Evolutionary conservation across 2,113 vertebrate genomes (phyloP).

Genomic region (Podocnemis expansa): DNA sequence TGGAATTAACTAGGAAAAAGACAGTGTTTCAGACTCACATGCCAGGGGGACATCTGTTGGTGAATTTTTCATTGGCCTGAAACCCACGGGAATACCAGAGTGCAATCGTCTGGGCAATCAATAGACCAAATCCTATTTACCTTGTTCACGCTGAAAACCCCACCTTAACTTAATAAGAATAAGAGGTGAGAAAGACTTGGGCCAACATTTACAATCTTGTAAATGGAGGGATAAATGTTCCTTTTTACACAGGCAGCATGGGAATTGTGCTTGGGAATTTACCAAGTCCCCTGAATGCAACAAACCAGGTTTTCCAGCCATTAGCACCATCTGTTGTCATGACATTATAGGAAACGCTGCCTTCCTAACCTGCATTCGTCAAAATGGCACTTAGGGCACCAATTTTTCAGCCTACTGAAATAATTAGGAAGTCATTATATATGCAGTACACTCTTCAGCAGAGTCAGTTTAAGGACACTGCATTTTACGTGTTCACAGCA

Average conservation of each 20-base stretch:
- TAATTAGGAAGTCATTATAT: neutral
- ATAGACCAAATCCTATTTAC: neutral
- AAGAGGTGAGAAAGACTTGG: neutral
- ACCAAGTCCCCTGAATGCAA: neutral
- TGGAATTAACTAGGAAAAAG: neutral
- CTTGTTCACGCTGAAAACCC: neutral
- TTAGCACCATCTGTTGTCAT: conserved; percentile 52
- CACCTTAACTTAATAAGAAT: neutral
- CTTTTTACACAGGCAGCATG: accelerated
- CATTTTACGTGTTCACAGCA: neutral
- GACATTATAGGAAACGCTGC: neutral
- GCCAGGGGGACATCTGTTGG: conserved; percentile 47
- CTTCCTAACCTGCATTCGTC: neutral
- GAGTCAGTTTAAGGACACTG: neutral
- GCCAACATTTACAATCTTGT: neutral
- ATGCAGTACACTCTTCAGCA: neutral
- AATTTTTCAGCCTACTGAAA: neutral
- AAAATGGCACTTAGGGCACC: neutral
- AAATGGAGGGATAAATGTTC: neutral
- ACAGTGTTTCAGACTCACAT: neutral
- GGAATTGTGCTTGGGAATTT: accelerated
- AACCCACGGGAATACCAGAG: neutral
- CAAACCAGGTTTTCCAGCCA: neutral
- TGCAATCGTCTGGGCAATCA: neutral
- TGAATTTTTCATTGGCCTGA: accelerated